A percentile compares a stretch with the other conserved stretches of the same genome.
These are phyloP conservation scores for Macrosiphum euphorbiae DNA, from an alignment of 2,888 invertebrate species.

Conservation along the genomic window DNA sequence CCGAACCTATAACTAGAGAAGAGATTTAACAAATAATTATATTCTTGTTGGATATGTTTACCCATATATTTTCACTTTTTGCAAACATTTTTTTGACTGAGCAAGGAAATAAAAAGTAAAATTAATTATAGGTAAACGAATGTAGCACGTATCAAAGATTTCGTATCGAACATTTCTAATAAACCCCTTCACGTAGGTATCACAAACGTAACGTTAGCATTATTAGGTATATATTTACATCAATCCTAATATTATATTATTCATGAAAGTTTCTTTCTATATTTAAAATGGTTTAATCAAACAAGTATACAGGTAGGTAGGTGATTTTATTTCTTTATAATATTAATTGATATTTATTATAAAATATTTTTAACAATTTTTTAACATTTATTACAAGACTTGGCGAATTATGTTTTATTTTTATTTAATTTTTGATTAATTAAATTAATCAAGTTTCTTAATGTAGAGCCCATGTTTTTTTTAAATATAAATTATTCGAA, in stretches of 20 bases:
- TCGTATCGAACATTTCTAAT: background rate
- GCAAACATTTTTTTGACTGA: background rate
- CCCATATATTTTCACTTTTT: slow-evolving; percentile 5
- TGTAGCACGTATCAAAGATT: background rate
- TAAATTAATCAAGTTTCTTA: background rate
- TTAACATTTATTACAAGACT: background rate
- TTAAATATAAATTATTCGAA: background rate
- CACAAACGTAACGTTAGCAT: background rate
- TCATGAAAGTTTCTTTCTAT: slow-evolving; percentile 23
- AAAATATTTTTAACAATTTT: background rate
- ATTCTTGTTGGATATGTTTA: background rate
- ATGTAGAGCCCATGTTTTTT: background rate
- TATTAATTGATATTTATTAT: background rate
- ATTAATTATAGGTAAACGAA: background rate
- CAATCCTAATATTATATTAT: background rate
- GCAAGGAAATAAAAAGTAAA: background rate
- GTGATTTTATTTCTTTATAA: background rate
- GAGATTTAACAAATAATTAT: background rate
- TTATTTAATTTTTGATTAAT: background rate
- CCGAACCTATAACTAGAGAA: background rate
- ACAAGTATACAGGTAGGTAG: background rate
- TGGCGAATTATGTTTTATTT: background rate
- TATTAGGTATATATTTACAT: background rate
- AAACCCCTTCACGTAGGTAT: background rate
- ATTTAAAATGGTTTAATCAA: background rate